Percentiles rank a stretch among this genome's conserved stretches.
Conservation (phyloP, 2,888 invertebrate species). For the Drosophila neutralis region DNA sequence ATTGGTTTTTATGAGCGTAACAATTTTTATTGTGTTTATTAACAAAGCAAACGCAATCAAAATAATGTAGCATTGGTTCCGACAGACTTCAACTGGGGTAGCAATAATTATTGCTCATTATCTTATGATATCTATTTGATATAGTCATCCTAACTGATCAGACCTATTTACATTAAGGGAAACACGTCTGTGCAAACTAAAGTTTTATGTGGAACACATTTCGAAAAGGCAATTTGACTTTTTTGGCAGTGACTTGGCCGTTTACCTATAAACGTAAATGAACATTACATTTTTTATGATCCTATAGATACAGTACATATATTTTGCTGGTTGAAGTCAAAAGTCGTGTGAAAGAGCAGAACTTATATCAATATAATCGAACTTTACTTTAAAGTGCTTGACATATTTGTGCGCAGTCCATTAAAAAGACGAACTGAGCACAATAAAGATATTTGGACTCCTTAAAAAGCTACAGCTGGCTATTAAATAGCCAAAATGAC, state of each 20-base stretch:
- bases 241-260: not conserved
- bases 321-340: not conserved
- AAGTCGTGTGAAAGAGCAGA: not conserved
- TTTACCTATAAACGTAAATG: not conserved
- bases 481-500: slow-evolving; percentile 1
- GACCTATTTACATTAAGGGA: not conserved
- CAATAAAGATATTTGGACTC: not conserved
- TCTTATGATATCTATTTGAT: not conserved
- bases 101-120: not conserved
- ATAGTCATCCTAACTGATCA: not conserved
- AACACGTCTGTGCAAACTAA: not conserved
- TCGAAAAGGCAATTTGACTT: not conserved
- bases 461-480: not conserved
- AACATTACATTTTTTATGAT: not conserved
- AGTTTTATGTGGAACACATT: not conserved
- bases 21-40: not conserved
- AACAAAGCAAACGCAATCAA: not conserved
- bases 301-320: not conserved
- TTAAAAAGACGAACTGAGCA: not conserved
- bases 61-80: not conserved
- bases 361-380: not conserved
- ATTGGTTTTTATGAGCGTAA: not conserved
- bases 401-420: not conserved
- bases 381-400: not conserved
- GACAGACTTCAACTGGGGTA: not conserved